Evolutionary conservation across 2,888 invertebrate genomes (phyloP), one percentile per base, ranked within the genome.

Genomic region (Prosapia bicincta): DNA sequence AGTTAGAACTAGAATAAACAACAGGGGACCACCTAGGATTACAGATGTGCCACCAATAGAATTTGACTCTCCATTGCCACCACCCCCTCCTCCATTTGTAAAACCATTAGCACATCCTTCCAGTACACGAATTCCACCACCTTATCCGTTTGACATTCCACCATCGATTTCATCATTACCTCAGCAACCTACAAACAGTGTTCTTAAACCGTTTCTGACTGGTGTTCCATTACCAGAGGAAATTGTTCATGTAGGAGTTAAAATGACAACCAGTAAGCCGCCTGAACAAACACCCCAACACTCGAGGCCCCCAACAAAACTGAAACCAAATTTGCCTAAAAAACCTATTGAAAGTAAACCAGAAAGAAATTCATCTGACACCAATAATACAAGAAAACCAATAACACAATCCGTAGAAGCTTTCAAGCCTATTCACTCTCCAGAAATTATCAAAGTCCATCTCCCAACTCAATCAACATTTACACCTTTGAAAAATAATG

Each of bases 11-110:
- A 87, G 96, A 78, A 96, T 97, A 20, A 97, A 97, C 82, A 95
- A 97, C 83, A 86, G 97, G 77, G 96, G 96, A 0, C 97, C 96
- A 0, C 96, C 96, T 0, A 89, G 94, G 79, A 93, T 95, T 79
- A 90, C 93, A 0, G 94, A 95, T 81, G 88, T 92, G 0, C 92
- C 92, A 66, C 90, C 90, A 0, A 81, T 93, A 28, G 91, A 92
- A 77, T 90, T 90, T 79, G 91, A 92, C 81, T 84, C 87, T 0
- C 87, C 88, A 10, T 87, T 87, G 80, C 83, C 87, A 81, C 81
- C 71, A 6, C 28, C 75, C 24, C 78, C 76, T 25, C 66, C 76
- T 66, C 85, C 86, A 25, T 54, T 20, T 54, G 84, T 84, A 0
- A 85, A 84, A 20, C 86, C 86, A 5, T 86, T 86, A 32, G 76